Conservation (phyloP, 2,888 invertebrate species). For the Aleiodes alternator region DNA sequence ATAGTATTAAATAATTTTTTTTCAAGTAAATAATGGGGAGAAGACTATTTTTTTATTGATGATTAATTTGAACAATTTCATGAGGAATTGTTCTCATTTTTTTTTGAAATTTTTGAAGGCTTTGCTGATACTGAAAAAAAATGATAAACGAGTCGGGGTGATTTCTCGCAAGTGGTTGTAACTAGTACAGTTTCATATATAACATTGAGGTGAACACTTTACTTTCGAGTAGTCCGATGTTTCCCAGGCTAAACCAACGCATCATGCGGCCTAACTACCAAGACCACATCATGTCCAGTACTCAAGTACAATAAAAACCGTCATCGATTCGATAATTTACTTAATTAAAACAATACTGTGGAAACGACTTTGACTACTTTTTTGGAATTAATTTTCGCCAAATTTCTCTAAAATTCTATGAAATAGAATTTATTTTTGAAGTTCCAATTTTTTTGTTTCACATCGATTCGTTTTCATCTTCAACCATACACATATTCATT, state of each 20-base stretch:
- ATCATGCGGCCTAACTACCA: slow-evolving; percentile 61
- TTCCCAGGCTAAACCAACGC: slow-evolving; percentile 65
- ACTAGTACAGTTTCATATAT: slow-evolving; percentile 59
- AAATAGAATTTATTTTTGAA: background rate
- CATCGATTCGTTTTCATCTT: too few relatives aligned
- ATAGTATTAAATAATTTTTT: slow-evolving; percentile 21
- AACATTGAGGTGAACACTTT: slow-evolving; percentile 40
- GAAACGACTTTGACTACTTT: slow-evolving; percentile 66
- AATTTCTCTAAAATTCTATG: background rate
- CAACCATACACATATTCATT: too few relatives aligned
- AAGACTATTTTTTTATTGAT: background rate
- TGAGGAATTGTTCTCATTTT: background rate
- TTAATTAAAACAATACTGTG: slow-evolving; percentile 64
- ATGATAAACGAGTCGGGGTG: background rate
- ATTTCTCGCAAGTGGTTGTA: slow-evolving; percentile 58
- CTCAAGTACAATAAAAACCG: slow-evolving; percentile 57
- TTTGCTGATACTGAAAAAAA: background rate
- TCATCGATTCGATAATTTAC: slow-evolving; percentile 57
- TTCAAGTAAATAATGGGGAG: background rate
- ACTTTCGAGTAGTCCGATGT: slow-evolving; percentile 65
- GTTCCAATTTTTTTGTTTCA: too few relatives aligned
- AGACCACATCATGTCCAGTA: slow-evolving; percentile 61
- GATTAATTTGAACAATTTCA: slow-evolving; percentile 6
- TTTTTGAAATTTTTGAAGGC: background rate
- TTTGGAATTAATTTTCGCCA: slow-evolving; percentile 51